phyloP scores from a whole-genome alignment of 1,140 invertebrate genomes.

The Laupala kohalensis region DNA sequence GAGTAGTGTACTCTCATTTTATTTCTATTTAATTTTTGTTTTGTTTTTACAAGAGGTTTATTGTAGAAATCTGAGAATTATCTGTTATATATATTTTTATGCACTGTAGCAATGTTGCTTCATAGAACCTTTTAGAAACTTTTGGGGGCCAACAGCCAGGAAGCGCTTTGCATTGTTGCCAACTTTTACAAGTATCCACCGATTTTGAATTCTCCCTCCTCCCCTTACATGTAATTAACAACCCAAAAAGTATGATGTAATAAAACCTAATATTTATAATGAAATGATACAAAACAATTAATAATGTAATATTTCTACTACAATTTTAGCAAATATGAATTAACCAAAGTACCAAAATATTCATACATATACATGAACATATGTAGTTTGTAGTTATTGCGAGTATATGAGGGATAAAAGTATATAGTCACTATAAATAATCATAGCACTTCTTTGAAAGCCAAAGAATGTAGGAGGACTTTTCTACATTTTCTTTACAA shows the following conservation, averaged over 20 bases:
- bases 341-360: slow-evolving; percentile 43
- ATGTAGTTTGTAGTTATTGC: slow-evolving; percentile 11
- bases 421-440: slow-evolving; percentile 7
- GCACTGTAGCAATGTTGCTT: background rate
- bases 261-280: slow-evolving; percentile 15
- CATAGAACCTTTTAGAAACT: background rate
- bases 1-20: background rate
- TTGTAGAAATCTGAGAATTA: background rate
- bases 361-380: slow-evolving; percentile 12
- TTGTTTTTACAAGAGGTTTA: background rate
- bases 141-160: slow-evolving; percentile 6
- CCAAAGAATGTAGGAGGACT: slow-evolving; percentile 5
- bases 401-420: slow-evolving; percentile 7
- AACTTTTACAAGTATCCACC: slow-evolving; percentile 13
- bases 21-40: background rate
- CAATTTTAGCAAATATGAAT: slow-evolving; percentile 41
- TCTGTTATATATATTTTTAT: background rate
- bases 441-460: slow-evolving; percentile 8
- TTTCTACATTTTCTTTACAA: slow-evolving; percentile 1
- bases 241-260: slow-evolving; percentile 13
- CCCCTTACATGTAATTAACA: slow-evolving; percentile 11
- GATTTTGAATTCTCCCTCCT: background rate
- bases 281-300: slow-evolving; percentile 22
- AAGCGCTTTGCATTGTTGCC: slow-evolving; percentile 7
- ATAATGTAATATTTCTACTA: slow-evolving; percentile 46